Conservation (phyloP, 2,113 vertebrate species). For the Panthera uncia region DNA sequence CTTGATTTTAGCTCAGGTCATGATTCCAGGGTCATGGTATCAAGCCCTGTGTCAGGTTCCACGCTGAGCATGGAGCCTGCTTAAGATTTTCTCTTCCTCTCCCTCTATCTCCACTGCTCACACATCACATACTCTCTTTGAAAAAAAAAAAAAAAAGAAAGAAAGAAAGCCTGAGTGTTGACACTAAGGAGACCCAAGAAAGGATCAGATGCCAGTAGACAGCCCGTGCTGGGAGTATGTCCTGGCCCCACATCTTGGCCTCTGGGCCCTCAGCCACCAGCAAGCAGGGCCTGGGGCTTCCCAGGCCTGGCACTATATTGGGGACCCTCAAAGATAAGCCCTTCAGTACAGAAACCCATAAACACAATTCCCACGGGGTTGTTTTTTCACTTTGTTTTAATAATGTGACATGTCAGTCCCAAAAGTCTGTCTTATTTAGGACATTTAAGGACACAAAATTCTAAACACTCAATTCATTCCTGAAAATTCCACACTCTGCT, state of each 20-base stretch:
- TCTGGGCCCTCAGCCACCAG: not conserved
- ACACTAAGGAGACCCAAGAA: not conserved
- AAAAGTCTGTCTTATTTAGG: not conserved
- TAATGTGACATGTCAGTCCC: rapidly evolving
- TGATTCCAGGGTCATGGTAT: too few relatives aligned
- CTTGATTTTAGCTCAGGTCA: too few relatives aligned
- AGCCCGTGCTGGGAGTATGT: not conserved
- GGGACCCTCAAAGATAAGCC: not conserved
- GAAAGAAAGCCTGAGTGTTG: not conserved
- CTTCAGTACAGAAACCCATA: not conserved
- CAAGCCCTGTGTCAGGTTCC: too few relatives aligned
- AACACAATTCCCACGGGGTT: not conserved
- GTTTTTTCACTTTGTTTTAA: not conserved
- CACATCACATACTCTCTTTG: too few relatives aligned
- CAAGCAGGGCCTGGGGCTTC: not conserved
- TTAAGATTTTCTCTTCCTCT: too few relatives aligned
- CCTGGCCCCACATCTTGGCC: too few relatives aligned
- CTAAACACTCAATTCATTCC: not conserved
- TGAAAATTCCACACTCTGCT: too few relatives aligned
- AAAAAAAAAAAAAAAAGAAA: too few relatives aligned
- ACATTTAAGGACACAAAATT: not conserved
- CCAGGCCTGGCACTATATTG: not conserved
- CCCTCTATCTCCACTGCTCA: too few relatives aligned
- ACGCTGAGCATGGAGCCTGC: too few relatives aligned
- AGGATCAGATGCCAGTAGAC: rapidly evolving